Evolutionary conservation across 1,140 invertebrate species (phyloP).

Genomic region (Brachionus calyciflorus): DNA sequence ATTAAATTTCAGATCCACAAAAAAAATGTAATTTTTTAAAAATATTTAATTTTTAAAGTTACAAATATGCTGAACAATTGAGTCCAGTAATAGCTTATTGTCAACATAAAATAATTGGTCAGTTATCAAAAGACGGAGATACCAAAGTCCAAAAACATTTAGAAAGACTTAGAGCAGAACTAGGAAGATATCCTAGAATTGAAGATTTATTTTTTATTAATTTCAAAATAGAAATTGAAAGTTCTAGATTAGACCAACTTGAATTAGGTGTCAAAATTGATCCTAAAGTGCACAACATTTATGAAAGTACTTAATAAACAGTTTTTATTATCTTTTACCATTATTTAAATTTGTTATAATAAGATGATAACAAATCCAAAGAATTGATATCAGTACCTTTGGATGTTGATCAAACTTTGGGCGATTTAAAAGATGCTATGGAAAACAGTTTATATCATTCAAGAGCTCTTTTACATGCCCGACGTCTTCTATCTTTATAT

Average conservation of each 20-base stretch:
- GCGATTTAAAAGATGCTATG: slow-evolving; percentile 51
- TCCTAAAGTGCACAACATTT: slow-evolving; percentile 53
- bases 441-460: slow-evolving; percentile 55
- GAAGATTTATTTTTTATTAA: slow-evolving; percentile 51
- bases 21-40: neutral
- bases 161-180: slow-evolving; percentile 49
- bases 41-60: too few relatives aligned
- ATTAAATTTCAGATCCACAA: neutral
- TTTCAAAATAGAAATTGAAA: slow-evolving; percentile 51
- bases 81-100: slow-evolving; percentile 57
- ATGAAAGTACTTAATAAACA: slow-evolving; percentile 51
- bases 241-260: slow-evolving; percentile 47
- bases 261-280: slow-evolving; percentile 54
- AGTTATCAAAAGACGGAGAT: slow-evolving; percentile 51
- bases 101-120: slow-evolving; percentile 54
- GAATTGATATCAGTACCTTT: slow-evolving; percentile 55
- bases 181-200: slow-evolving; percentile 52
- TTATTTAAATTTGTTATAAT: neutral
- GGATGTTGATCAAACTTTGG: slow-evolving; percentile 53
- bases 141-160: slow-evolving; percentile 55
- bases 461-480: slow-evolving; percentile 55
- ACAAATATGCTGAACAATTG: slow-evolving; percentile 57
- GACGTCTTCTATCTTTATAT: slow-evolving; percentile 56
- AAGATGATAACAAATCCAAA: slow-evolving; percentile 51
- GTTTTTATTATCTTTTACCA: neutral